A percentile compares a stretch with the other conserved stretches of the same genome.
phyloP scores from a whole-genome alignment of 1,140 invertebrate species.

The Scaptomyza montana region DNA sequence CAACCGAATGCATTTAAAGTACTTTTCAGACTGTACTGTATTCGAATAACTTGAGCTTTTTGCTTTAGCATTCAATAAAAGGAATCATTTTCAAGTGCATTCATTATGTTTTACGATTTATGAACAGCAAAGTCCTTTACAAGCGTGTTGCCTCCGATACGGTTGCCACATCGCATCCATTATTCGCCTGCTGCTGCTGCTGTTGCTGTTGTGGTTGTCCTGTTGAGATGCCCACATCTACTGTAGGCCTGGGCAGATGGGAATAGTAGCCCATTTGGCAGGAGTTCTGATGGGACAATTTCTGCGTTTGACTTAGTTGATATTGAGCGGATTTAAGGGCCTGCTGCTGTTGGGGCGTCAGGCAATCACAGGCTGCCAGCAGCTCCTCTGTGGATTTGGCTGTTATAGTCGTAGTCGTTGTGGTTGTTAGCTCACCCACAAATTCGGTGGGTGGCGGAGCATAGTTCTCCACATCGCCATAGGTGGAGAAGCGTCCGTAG shows the following conservation, averaged over 20 bases:
- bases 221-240: slow-evolving; percentile 73
- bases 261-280: slow-evolving; percentile 83
- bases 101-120: too few species aligned
- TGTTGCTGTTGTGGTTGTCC: slow-evolving; percentile 28
- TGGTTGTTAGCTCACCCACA: slow-evolving; percentile 84
- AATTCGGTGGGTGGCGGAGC: slow-evolving; percentile 84
- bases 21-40: too few species aligned
- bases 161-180: slow-evolving; percentile 63
- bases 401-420: slow-evolving; percentile 84
- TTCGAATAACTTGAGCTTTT: too few species aligned
- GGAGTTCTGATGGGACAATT: slow-evolving; percentile 76
- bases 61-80: too few species aligned
- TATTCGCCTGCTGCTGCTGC: slow-evolving; percentile 35
- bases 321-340: slow-evolving; percentile 76
- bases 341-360: slow-evolving; percentile 69
- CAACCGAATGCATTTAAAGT: too few species aligned
- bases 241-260: slow-evolving; percentile 74
- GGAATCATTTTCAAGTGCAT: too few species aligned
- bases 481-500: slow-evolving; percentile 82
- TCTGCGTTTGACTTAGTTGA: slow-evolving; percentile 71
- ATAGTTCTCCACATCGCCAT: slow-evolving; percentile 83
- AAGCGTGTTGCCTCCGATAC: slow-evolving; percentile 78
- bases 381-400: slow-evolving; percentile 92
- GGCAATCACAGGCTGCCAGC: slow-evolving; percentile 84
- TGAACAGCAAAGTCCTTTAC: slow-evolving; percentile 38